Evolutionary conservation across 2,113 vertebrate species (phyloP).

Genomic region (Morone chrysops): DNA sequence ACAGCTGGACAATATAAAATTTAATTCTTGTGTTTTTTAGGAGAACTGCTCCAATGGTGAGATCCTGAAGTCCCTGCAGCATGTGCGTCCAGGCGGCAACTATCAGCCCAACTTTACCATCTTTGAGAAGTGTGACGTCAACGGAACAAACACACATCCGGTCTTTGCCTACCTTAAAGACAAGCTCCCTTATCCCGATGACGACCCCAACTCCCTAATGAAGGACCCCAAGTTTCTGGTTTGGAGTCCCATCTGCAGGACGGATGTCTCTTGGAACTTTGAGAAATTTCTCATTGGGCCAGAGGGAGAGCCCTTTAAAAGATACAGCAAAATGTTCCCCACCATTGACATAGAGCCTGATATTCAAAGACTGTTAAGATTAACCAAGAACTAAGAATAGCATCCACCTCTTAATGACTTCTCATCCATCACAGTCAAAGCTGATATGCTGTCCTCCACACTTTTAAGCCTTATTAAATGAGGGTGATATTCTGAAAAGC

Average conservation of each 20-base stretch:
- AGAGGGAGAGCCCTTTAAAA: slow-evolving; percentile 95
- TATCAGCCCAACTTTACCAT: slow-evolving; percentile 92
- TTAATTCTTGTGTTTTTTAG: slow-evolving; percentile 74
- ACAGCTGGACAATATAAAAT: not conserved
- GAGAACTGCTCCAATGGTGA: slow-evolving; percentile 94
- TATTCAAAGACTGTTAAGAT: slow-evolving; percentile 93
- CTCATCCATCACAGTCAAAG: slow-evolving; percentile 47
- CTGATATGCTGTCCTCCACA: slow-evolving; percentile 62
- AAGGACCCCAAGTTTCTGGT: slow-evolving; percentile 89
- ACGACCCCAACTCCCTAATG: slow-evolving; percentile 88
- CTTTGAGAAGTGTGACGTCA: slow-evolving; percentile 95
- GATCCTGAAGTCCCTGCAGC: slow-evolving; percentile 91
- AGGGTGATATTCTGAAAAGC: slow-evolving; percentile 87
- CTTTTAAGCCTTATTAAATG: slow-evolving; percentile 89
- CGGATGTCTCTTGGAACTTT: slow-evolving; percentile 96
- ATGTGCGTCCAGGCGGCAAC: slow-evolving; percentile 92
- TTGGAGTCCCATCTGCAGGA: slow-evolving; percentile 92
- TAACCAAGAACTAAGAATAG: slow-evolving; percentile 88
- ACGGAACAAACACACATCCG: slow-evolving; percentile 90
- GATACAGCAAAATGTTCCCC: slow-evolving; percentile 91
- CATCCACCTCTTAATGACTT: slow-evolving; percentile 42
- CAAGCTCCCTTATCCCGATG: slow-evolving; percentile 91
- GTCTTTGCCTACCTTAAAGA: slow-evolving; percentile 97
- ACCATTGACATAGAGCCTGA: slow-evolving; percentile 93
- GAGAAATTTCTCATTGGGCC: slow-evolving; percentile 98